Evolutionary conservation across 2,797 vertebrate species (phyloP).

Genomic region (Macrochelys suwanniensis): DNA sequence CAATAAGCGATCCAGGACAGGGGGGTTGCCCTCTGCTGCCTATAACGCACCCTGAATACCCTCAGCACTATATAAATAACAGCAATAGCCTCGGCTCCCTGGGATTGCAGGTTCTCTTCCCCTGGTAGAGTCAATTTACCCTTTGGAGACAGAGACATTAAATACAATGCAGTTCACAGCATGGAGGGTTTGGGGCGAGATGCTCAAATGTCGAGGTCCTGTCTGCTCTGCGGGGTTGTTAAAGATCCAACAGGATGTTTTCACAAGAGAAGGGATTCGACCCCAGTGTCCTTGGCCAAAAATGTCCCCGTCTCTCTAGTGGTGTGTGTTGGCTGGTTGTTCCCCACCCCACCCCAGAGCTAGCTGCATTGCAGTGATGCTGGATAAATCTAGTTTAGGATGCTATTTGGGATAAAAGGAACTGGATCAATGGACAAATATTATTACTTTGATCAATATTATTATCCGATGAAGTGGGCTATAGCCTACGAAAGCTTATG

Average conservation of each 20-base stretch:
- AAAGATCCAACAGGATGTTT: not conserved
- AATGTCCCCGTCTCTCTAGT: not conserved
- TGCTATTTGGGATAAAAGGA: not conserved
- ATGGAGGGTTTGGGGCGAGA: not conserved
- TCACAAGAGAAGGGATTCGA: not conserved
- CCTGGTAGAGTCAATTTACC: not conserved
- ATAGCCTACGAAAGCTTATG: too few relatives aligned
- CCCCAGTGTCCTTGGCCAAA: too few relatives aligned
- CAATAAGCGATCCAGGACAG: not conserved
- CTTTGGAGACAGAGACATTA: not conserved
- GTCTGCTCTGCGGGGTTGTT: not conserved
- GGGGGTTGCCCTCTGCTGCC: not conserved
- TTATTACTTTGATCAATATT: not conserved
- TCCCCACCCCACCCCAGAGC: not conserved
- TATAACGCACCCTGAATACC: not conserved
- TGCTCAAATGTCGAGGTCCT: not conserved
- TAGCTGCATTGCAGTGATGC: not conserved
- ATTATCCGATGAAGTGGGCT: too few relatives aligned
- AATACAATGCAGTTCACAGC: not conserved
- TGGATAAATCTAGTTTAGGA: accelerated
- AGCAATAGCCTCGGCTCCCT: accelerated
- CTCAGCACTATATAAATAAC: not conserved
- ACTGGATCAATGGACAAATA: not conserved
- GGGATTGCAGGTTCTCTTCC: not conserved
- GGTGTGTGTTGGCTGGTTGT: not conserved